Evolutionary conservation across 1,140 invertebrate species (phyloP).

Genomic region (Monomorium pharaonis): DNA sequence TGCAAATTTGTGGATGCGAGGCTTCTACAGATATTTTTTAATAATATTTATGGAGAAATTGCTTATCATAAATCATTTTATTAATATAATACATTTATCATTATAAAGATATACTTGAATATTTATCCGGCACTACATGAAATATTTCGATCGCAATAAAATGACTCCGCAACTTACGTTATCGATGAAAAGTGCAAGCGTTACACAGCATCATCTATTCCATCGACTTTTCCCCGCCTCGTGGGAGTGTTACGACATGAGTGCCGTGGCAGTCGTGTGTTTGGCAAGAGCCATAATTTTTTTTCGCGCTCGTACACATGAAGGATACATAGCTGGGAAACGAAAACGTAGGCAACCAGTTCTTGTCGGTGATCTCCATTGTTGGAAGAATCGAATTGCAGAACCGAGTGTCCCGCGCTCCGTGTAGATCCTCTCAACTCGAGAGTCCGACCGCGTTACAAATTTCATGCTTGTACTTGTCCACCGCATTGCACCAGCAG

Average conservation of each 20-base stretch:
- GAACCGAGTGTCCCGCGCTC: background rate
- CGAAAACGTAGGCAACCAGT: background rate
- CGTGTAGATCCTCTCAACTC: constrained; percentile 1
- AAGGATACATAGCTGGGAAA: background rate
- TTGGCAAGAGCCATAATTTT: background rate
- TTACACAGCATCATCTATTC: background rate
- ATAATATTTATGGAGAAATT: background rate
- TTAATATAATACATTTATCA: background rate
- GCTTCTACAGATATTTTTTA: background rate
- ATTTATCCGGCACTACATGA: background rate
- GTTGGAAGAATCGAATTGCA: constrained; percentile 26
- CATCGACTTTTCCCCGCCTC: background rate
- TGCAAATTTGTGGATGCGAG: background rate
- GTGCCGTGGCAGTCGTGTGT: background rate
- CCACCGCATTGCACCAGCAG: constrained; percentile 24
- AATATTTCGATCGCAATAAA: background rate
- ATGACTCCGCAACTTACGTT: background rate
- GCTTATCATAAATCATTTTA: background rate
- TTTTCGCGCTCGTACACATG: background rate
- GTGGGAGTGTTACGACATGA: background rate
- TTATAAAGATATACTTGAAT: background rate
- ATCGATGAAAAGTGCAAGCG: background rate
- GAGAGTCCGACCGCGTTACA: constrained; percentile 21
- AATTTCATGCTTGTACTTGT: constrained; percentile 28
- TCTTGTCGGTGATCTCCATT: constrained; percentile 26